Base-by-base conservation (phyloP, 2,888 invertebrate genomes). In the Bellardia pandia region DNA sequence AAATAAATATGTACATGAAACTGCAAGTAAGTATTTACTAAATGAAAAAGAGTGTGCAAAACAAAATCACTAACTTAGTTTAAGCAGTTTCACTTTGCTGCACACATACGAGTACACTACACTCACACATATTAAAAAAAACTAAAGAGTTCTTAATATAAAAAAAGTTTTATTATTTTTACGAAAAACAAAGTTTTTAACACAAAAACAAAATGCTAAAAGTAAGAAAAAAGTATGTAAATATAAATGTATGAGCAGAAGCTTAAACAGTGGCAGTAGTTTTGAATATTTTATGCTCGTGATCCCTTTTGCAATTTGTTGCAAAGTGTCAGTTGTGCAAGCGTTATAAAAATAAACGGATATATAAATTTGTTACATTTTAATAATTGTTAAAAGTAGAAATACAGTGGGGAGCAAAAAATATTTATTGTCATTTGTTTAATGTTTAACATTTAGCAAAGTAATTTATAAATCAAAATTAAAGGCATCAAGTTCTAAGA, bases 121-220 rank as follows among this genome's bases (percentile, higher is more conserved):
- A 53, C 51, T 14, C 14, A 51, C n/a, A 5, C 2, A 51, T 23
- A 23, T 23, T n/a, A n/a, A n/a, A 45, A 30, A 8, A 16, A n/a
- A 37, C 71, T 56, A 42, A 56, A 72, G 40, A 40, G 40, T 71
- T 37, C 5, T 56, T 8, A 51, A 75, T 75, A 37, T 75, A n/a
- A 62, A 51, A 74, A 23, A 23, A 23, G 23, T 23, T 23, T 23
- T 51, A 37, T 51, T 64, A 76, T 51, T 23, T 64, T 9, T 40
- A 37, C 2, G 14, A 56, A 56, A 74, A 45, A 60, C 37, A 60
- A 74, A 60, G n/a, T 45, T 30, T 72, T 7, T 7, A 56, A 56
- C 3, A 11, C 8, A 16, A 9, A 56, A 74, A 60, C 30, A 0
- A 23, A 30, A 30, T 23, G 23, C 23, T 23, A 23, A 23, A 23